Conservation (phyloP, 1,140 invertebrate genomes). For the Condylostylus longicornis region DNA sequence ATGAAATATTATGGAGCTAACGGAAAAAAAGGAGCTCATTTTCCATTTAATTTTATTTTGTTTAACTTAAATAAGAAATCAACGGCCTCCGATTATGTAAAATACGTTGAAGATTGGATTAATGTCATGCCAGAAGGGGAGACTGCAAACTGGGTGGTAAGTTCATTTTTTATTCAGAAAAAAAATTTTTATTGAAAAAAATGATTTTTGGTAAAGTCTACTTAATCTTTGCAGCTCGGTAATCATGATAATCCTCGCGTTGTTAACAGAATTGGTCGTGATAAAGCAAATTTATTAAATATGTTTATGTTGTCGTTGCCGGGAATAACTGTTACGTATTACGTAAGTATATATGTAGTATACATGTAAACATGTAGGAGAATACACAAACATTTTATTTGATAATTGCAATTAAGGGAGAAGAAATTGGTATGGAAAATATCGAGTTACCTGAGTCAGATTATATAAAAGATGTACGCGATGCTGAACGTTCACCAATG, state of each 20-base stretch:
- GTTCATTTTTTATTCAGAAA: conserved; percentile 5
- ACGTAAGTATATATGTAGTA: conserved; percentile 33
- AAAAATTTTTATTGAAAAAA: neutral
- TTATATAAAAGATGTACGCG: conserved; percentile 34
- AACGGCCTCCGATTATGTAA: conserved; percentile 29
- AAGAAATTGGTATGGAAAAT: conserved; percentile 68
- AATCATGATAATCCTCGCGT: conserved; percentile 48
- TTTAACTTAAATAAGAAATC: conserved; percentile 29
- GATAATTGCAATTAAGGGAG: conserved; percentile 39
- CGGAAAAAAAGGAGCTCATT: conserved; percentile 34
- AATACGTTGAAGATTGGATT: conserved; percentile 34
- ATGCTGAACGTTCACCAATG: conserved; percentile 48
- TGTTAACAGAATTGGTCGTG: conserved; percentile 38
- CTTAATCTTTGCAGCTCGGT: conserved; percentile 35
- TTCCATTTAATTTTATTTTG: conserved; percentile 46
- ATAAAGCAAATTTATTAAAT: conserved; percentile 46
- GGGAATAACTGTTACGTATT: conserved; percentile 58
- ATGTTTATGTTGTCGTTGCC: conserved; percentile 52
- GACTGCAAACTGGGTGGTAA: conserved; percentile 37
- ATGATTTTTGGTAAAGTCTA: neutral
- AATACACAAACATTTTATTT: neutral
- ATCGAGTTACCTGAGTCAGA: conserved; percentile 35
- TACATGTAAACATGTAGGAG: neutral
- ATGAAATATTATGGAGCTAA: conserved; percentile 41
- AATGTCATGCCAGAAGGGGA: conserved; percentile 30